Percentiles rank a stretch among this genome's conserved stretches.
These are phyloP conservation scores for Diabrotica undecimpunctata DNA, from an alignment of 1,140 invertebrate species.

Conservation along the genomic window DNA sequence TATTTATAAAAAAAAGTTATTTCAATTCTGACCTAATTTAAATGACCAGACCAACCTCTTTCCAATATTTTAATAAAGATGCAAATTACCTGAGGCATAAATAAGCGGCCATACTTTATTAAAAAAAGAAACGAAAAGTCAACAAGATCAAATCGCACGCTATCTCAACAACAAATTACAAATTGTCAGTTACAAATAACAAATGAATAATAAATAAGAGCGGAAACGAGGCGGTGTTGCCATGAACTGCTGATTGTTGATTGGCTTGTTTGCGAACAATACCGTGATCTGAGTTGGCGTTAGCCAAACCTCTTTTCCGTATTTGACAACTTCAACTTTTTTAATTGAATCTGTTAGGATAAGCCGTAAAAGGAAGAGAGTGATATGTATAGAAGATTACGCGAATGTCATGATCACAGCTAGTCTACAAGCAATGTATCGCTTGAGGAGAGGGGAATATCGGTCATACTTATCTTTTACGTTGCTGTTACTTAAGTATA, in stretches of 20 bases:
- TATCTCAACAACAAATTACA: not conserved
- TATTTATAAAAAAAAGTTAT: too few relatives aligned
- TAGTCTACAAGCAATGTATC: not conserved
- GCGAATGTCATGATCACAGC: constrained; percentile 1
- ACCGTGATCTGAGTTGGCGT: not conserved
- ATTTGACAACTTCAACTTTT: constrained; percentile 2
- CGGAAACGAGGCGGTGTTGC: constrained; percentile 1
- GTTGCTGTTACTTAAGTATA: too few relatives aligned
- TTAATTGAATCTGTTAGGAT: constrained; percentile 1
- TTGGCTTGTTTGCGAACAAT: constrained; percentile 2
- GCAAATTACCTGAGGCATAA: too few relatives aligned
- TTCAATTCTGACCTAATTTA: too few relatives aligned
- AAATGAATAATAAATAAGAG: not conserved
- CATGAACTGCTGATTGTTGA: not conserved
- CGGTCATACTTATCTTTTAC: too few relatives aligned
- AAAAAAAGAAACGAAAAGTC: too few relatives aligned
- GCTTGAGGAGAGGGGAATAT: too few relatives aligned
- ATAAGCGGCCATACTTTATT: too few relatives aligned
- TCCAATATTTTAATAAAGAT: too few relatives aligned
- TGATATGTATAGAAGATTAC: not conserved
- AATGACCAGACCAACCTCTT: too few relatives aligned
- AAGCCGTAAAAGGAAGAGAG: not conserved
- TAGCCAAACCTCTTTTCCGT: not conserved
- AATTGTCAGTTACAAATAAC: constrained; percentile 1
- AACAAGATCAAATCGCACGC: not conserved